Evolutionary conservation across 2,797 vertebrate species (phyloP).

Genomic region (Tinamus major): DNA sequence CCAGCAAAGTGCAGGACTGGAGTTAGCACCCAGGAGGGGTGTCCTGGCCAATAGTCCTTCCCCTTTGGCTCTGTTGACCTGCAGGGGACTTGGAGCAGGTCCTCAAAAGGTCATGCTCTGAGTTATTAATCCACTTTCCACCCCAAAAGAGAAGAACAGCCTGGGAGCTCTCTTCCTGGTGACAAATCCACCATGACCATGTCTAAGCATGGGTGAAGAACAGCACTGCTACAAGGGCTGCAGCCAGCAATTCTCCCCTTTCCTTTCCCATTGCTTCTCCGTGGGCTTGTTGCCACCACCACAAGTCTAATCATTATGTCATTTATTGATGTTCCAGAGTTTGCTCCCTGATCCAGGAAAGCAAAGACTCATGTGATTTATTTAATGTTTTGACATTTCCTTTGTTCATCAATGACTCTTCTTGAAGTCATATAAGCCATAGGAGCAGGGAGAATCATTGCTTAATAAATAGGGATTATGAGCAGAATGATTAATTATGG

Average conservation of each 20-base stretch:
- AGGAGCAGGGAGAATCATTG: not conserved
- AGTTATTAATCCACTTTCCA: not conserved
- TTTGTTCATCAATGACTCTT: constrained; percentile 38
- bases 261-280: not conserved
- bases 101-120: not conserved
- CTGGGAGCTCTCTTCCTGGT: not conserved
- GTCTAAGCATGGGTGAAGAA: fast-evolving
- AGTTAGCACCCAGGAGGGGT: not conserved
- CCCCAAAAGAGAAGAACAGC: not conserved
- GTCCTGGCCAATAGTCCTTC: not conserved
- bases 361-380: not conserved
- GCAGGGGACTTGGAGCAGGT: not conserved
- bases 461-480: constrained; percentile 32
- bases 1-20: not conserved
- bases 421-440: constrained; percentile 4
- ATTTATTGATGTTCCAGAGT: not conserved
- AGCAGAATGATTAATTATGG: constrained; percentile 29
- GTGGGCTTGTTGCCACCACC: not conserved
- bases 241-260: not conserved
- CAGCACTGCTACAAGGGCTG: not conserved
- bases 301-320: not conserved
- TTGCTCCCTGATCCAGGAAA: not conserved
- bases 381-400: not conserved
- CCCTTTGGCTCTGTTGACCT: not conserved
- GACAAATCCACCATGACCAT: fast-evolving